phyloP scores from a whole-genome alignment of 2,113 vertebrate genomes.

The Rissa tridactyla region DNA sequence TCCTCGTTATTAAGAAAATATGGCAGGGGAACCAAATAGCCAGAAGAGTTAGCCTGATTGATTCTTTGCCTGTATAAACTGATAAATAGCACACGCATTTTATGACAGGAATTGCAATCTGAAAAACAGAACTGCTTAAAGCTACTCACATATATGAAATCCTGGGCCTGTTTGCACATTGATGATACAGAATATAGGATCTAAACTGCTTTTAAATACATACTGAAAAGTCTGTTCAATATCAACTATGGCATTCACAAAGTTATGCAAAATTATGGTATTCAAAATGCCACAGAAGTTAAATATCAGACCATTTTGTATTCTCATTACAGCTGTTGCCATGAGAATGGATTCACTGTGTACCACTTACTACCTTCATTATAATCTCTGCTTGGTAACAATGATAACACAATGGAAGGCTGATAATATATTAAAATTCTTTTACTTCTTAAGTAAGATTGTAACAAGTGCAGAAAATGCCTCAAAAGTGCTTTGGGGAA shows the following conservation, averaged over 20 bases:
- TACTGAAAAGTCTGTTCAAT: neutral
- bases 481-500: neutral
- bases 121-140: slow-evolving; percentile 11
- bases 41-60: neutral
- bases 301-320: neutral
- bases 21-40: neutral
- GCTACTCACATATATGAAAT: neutral
- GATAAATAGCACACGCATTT: neutral
- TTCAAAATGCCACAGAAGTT: slow-evolving; percentile 6
- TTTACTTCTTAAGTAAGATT: neutral
- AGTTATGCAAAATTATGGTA: neutral
- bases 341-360: neutral
- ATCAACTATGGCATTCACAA: neutral
- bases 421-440: neutral
- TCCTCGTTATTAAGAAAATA: slow-evolving; percentile 48
- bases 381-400: neutral
- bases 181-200: neutral
- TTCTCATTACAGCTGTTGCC: neutral
- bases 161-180: neutral
- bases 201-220: neutral
- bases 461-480: neutral
- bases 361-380: neutral
- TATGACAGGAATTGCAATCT: neutral
- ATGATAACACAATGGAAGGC: neutral
- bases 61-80: slow-evolving; percentile 5